phyloP scores from a whole-genome alignment of 2,888 invertebrate genomes.

The Orthonychiurus folsomi region DNA sequence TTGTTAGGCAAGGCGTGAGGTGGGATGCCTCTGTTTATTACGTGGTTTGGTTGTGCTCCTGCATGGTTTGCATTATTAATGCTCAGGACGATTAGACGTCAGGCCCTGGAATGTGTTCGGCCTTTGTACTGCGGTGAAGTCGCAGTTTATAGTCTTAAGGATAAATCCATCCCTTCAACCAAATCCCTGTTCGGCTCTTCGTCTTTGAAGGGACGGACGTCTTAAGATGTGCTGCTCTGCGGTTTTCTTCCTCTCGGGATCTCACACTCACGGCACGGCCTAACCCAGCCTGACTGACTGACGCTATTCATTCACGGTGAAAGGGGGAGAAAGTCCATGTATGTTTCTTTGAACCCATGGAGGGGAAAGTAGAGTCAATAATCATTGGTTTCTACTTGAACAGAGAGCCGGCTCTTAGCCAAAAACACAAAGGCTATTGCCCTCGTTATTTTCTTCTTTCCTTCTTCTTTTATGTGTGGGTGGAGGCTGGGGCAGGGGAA shows the following conservation, averaged over 20 bases:
- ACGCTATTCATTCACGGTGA: background rate
- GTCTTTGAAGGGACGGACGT: no score
- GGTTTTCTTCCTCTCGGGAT: background rate
- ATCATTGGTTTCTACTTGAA: background rate
- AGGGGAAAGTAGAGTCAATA: background rate
- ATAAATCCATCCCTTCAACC: background rate
- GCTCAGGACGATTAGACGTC: background rate
- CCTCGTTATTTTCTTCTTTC: no score
- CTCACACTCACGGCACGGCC: background rate
- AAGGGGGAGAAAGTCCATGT: no score
- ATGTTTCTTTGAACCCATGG: no score
- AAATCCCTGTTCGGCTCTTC: background rate
- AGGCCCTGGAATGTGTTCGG: background rate
- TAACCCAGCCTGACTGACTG: background rate
- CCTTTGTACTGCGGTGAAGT: background rate
- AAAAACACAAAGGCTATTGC: no score
- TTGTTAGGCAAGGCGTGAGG: no score
- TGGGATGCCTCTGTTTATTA: background rate
- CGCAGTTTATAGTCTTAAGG: background rate
- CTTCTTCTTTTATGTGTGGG: no score
- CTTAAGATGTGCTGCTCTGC: background rate
- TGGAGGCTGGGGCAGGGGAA: no score
- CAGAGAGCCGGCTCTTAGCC: background rate
- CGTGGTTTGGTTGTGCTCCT: no score
- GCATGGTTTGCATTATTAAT: background rate